A percentile compares a stretch with the other conserved stretches of the same genome.
These are phyloP conservation scores for Pogonocherus hispidulus DNA, from an alignment of 2,888 invertebrate genomes.

Conservation along the genomic window DNA sequence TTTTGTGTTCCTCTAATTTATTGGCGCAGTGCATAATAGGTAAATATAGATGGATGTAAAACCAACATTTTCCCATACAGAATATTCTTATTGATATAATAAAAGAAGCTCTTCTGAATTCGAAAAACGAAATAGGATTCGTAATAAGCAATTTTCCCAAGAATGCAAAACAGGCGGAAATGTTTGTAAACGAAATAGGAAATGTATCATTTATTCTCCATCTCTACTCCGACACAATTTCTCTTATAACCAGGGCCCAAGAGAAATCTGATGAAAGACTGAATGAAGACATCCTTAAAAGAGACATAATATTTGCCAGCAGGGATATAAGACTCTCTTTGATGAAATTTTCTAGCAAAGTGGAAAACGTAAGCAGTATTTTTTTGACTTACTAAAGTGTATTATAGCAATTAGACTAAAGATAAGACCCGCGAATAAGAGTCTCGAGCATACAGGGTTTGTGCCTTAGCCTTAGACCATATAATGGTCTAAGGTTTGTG, in stretches of 20 bases:
- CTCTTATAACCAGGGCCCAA: slow-evolving; percentile 50
- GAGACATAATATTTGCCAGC: slow-evolving; percentile 50
- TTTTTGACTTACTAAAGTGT: too few species aligned
- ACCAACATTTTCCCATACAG: slow-evolving; percentile 60
- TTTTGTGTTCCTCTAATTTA: too few species aligned
- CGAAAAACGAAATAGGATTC: slow-evolving; percentile 69
- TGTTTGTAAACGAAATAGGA: slow-evolving; percentile 63
- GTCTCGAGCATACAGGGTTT: too few species aligned
- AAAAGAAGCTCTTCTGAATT: slow-evolving; percentile 72
- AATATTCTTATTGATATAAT: slow-evolving; percentile 72
- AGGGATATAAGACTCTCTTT: slow-evolving; percentile 55
- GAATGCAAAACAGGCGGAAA: slow-evolving; percentile 66
- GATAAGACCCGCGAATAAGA: too few species aligned
- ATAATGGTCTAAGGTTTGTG: too few species aligned
- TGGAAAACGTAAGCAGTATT: slow-evolving; percentile 47
- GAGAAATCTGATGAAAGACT: slow-evolving; percentile 36
- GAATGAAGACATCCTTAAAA: slow-evolving; percentile 44
- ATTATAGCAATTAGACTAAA: too few species aligned
- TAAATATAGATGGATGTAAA: too few species aligned
- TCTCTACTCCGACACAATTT: slow-evolving; percentile 55
- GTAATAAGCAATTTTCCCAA: slow-evolving; percentile 74
- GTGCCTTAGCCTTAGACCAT: too few species aligned
- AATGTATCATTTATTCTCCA: slow-evolving; percentile 61
- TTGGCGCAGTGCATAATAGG: too few species aligned
- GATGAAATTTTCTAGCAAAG: slow-evolving; percentile 40